Conservation (phyloP, 2,113 vertebrate genomes). For the Columbina picui region DNA sequence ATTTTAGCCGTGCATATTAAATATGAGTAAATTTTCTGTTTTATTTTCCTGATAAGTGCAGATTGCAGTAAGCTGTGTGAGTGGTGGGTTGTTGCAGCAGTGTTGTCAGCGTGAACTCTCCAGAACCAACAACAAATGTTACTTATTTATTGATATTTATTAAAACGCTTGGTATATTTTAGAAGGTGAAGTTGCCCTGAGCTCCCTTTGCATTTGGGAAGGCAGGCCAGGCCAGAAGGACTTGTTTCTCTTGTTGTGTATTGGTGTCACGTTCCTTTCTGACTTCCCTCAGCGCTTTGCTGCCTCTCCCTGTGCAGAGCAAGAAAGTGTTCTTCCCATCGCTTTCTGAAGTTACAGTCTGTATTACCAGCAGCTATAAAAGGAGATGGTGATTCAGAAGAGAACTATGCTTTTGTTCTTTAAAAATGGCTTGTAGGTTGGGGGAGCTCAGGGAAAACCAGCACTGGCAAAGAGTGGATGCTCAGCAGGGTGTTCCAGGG, state of each 20-base stretch:
- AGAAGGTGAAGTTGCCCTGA: not conserved
- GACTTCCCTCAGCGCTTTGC: not conserved
- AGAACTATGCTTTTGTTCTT: not conserved
- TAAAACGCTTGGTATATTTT: rapidly evolving
- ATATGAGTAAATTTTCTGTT: not conserved
- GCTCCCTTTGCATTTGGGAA: not conserved
- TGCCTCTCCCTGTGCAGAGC: not conserved
- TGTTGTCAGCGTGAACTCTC: not conserved
- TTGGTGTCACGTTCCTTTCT: not conserved
- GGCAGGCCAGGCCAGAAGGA: not conserved
- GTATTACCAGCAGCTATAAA: not conserved
- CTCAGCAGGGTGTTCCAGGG: not conserved
- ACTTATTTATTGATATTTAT: not conserved
- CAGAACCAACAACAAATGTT: not conserved
- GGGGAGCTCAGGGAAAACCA: not conserved
- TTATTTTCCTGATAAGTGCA: not conserved
- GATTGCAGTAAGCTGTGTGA: not conserved
- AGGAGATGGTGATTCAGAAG: not conserved
- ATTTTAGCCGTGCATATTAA: not conserved
- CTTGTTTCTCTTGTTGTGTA: rapidly evolving
- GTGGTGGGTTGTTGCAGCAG: rapidly evolving
- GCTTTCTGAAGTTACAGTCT: not conserved
- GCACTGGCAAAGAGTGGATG: rapidly evolving
- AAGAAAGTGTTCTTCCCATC: not conserved
- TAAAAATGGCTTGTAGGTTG: not conserved